phyloP scores from a whole-genome alignment of 2,888 invertebrate genomes.

The Hesperia comma region DNA sequence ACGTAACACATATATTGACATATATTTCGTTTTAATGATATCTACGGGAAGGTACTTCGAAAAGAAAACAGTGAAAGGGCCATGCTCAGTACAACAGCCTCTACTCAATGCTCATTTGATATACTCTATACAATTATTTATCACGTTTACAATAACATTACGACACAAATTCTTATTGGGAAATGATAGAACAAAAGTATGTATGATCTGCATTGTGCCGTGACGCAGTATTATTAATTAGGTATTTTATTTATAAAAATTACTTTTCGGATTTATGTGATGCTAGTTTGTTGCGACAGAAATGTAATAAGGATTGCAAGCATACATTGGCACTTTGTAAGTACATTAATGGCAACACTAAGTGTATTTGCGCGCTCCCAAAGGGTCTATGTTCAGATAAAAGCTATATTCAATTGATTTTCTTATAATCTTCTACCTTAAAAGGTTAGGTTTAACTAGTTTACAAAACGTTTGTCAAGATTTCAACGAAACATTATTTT shows the following conservation, averaged over 20 bases:
- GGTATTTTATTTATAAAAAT: too few relatives aligned
- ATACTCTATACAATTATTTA: background rate
- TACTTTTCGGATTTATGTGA: background rate
- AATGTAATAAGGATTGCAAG: too few relatives aligned
- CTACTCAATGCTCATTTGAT: background rate
- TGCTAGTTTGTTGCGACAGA: background rate
- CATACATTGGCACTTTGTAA: background rate
- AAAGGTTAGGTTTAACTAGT: background rate
- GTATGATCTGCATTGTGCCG: too few relatives aligned
- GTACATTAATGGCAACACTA: background rate
- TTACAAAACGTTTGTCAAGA: background rate
- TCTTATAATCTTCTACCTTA: too few relatives aligned
- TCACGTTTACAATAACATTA: background rate
- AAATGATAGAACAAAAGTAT: too few relatives aligned
- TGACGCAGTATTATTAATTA: too few relatives aligned
- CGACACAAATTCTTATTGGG: too few relatives aligned
- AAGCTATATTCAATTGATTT: too few relatives aligned
- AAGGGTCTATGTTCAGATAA: too few relatives aligned
- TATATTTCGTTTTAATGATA: constrained; percentile 3
- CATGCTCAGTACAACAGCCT: background rate
- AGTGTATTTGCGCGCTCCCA: background rate
- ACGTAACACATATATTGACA: constrained; percentile 12
- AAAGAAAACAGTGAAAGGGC: background rate
- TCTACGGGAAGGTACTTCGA: background rate
- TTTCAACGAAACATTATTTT: background rate